Conservation (phyloP, 2,113 vertebrate species). For the Platichthys stellatus region DNA sequence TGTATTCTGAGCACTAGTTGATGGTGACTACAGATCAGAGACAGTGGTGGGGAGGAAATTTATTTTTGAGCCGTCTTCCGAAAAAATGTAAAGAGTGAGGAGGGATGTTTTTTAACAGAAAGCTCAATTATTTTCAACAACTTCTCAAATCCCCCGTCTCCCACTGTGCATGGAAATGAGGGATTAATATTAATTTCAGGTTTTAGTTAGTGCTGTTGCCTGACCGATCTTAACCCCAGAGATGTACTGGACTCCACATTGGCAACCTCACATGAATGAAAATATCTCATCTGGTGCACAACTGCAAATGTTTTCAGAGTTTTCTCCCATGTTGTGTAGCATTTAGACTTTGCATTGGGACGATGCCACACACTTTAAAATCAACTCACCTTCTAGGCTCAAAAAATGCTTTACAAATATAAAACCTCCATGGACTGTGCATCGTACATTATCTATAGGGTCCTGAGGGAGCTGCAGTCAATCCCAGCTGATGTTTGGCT, state of each 20-base stretch:
- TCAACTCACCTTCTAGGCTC: not conserved
- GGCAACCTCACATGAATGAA: not conserved
- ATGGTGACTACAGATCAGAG: not conserved
- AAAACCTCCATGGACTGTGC: not conserved
- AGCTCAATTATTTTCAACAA: not conserved
- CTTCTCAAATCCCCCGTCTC: not conserved
- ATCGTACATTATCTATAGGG: not conserved
- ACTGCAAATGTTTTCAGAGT: not conserved
- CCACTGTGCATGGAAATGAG: not conserved
- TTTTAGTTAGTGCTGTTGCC: not conserved
- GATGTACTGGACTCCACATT: not conserved
- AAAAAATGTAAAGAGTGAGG: not conserved
- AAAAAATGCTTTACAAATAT: not conserved
- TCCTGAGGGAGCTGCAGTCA: too few relatives aligned
- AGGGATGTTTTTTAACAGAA: not conserved
- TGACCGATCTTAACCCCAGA: not conserved
- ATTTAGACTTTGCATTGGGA: not conserved
- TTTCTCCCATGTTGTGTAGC: not conserved
- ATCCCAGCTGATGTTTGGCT: too few relatives aligned
- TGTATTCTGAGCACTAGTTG: conserved; percentile 8
- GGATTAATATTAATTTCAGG: not conserved
- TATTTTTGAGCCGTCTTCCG: not conserved
- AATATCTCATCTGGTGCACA: not conserved
- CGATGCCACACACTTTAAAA: not conserved
- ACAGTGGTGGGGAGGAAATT: not conserved